Percentiles rank a stretch among this genome's conserved stretches.
phyloP scores from a whole-genome alignment of 35 echinoderm and acorn worm species.

The Eucidaris tribuloides region DNA sequence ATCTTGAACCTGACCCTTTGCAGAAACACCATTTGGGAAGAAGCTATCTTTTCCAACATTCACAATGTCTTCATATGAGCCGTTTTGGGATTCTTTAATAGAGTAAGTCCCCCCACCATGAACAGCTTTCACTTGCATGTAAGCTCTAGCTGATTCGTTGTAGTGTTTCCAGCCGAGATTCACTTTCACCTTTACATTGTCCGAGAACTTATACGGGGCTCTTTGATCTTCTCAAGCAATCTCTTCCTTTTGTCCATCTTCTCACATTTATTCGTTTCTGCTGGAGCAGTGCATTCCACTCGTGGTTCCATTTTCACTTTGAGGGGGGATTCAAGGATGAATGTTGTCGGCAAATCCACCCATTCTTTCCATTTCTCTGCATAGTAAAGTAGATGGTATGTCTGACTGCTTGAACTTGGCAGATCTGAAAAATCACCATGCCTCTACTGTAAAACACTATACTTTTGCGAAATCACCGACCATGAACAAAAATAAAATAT shows the following conservation, averaged over 20 bases:
- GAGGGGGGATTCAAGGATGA: not conserved
- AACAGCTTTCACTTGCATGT: not conserved
- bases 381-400: slow-evolving; percentile 11
- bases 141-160: not conserved
- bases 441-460: no score
- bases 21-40: not conserved
- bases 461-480: not conserved
- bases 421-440: slow-evolving; percentile 10
- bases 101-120: not conserved
- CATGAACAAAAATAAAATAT: not conserved
- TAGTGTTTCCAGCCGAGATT: not conserved
- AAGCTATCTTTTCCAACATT: not conserved
- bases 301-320: slow-evolving; percentile 1
- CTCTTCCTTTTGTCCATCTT: not conserved
- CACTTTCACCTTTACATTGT: not conserved
- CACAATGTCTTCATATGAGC: not conserved
- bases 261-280: not conserved
- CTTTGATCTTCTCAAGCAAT: slow-evolving; percentile 7
- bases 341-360: slow-evolving; percentile 17
- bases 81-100: not conserved
- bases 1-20: not conserved
- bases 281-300: not conserved
- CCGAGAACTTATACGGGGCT: not conserved
- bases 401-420: slow-evolving; percentile 14
- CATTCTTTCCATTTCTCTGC: slow-evolving; percentile 3